These are phyloP conservation scores for Nasonia giraulti DNA, from an alignment of 1,140 invertebrate genomes.

Conservation along the genomic window DNA sequence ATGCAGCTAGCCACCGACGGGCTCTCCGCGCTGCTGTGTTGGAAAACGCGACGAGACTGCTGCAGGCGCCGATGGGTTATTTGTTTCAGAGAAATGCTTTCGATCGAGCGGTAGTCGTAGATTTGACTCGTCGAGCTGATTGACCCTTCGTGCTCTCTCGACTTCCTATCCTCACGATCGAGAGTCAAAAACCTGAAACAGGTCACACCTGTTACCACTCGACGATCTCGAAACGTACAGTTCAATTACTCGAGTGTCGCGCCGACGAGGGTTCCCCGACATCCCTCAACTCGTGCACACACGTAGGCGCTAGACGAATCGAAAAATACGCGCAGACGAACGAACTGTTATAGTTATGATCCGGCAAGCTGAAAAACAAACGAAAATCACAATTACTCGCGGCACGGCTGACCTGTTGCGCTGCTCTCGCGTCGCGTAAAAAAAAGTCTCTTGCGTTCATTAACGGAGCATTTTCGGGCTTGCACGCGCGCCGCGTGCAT, in stretches of 20 bases:
- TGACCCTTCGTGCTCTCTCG: neutral
- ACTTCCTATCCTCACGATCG: neutral
- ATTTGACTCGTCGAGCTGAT: neutral
- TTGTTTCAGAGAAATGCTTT: neutral
- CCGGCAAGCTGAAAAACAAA: too few species aligned
- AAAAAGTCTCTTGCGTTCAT: too few species aligned
- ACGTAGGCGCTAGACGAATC: too few species aligned
- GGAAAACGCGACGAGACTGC: neutral
- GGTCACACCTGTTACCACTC: conserved; percentile 47
- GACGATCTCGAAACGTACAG: neutral
- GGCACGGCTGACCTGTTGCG: too few species aligned
- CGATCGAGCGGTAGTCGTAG: too few species aligned
- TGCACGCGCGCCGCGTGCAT: too few species aligned
- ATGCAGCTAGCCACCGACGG: neutral
- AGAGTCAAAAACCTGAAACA: conserved; percentile 22
- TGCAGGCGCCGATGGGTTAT: neutral
- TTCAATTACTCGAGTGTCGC: conserved; percentile 10
- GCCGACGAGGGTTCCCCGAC: neutral
- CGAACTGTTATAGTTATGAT: too few species aligned
- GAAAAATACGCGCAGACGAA: too few species aligned
- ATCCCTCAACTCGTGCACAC: neutral
- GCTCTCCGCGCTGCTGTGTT: neutral
- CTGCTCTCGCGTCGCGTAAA: too few species aligned
- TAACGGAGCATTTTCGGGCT: too few species aligned
- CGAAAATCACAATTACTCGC: too few species aligned